Evolutionary conservation across 2,888 invertebrate species (phyloP), one percentile per base, ranked within the genome.

Genomic region (Andrena chrysosceles): DNA sequence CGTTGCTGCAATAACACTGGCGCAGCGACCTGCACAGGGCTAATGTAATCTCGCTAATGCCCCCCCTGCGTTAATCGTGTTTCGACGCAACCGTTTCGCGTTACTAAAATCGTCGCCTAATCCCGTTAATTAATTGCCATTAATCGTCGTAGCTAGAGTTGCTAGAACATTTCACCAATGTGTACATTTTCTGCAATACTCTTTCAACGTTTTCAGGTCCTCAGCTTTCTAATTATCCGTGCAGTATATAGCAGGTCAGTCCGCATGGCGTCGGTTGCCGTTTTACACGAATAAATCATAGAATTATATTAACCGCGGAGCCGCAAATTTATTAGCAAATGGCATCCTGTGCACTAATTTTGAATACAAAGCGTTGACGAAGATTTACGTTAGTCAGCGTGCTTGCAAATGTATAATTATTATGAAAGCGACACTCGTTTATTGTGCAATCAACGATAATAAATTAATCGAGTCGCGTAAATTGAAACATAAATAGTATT

Each of bases 31-130:
- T 59, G 67, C 54, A 42, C 29, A 29, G 64, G 26, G 64, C 23
- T 82, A 80, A 80, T 69, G 54, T 67, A 80, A 82, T 75, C 75
- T 56, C 60, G 81, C 70, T 82, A 80, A 80, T 70, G 70, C 20
- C n/a, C 26, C 13, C 4, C 16, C 54, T 8, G 67, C 75, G 81
- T 70, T 82, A 82, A 82, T 75, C 66, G 62, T 23, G n/a, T 81
- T 81, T 69, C 59, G 60, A 62, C 35, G 75, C 70, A 80, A 82
- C 80, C 70, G 80, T 75, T 70, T 66, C 80, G 23, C 80, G 54
- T 64, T 82, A 49, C 59, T 73, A 72, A 80, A 80, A 80, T 81
- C 80, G 69, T 52, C 16, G 56, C 64, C 74, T 81, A 70, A 75
- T 29, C 60, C 60, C 13, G n/a, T 48, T 54, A 70, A 80, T 80